These are phyloP conservation scores for Pionites leucogaster DNA, from an alignment of 2,113 vertebrate species.

Conservation along the genomic window DNA sequence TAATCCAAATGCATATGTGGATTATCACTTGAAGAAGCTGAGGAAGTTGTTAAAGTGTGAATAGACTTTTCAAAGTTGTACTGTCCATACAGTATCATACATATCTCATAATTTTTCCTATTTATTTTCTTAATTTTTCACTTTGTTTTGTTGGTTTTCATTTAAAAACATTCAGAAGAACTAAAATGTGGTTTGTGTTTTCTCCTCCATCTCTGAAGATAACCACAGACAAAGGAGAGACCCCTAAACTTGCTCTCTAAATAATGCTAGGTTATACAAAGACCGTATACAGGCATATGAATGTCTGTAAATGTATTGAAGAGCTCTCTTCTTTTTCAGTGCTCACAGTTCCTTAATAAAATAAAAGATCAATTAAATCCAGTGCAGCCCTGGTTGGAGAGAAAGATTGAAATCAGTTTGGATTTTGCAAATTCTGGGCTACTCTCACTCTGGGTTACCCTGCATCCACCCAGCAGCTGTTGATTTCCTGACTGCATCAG, in stretches of 20 bases:
- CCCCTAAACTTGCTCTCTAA: not conserved
- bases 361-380: not conserved
- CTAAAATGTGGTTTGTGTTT: not conserved
- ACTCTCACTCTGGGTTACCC: not conserved
- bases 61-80: not conserved
- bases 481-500: not conserved
- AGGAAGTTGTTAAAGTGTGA: not conserved
- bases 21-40: not conserved
- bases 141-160: not conserved
- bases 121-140: not conserved
- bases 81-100: too few relatives aligned
- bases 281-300: not conserved
- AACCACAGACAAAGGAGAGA: not conserved
- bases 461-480: not conserved
- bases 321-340: not conserved
- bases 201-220: not conserved
- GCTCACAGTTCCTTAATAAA: not conserved
- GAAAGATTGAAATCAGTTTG: not conserved
- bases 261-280: not conserved
- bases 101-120: not conserved
- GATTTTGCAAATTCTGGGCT: not conserved
- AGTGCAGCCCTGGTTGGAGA: not conserved
- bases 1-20: not conserved
- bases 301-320: not conserved
- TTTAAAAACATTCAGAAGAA: not conserved